Evolutionary conservation across 2,113 vertebrate species (phyloP).

Genomic region (Oplegnathus fasciatus): DNA sequence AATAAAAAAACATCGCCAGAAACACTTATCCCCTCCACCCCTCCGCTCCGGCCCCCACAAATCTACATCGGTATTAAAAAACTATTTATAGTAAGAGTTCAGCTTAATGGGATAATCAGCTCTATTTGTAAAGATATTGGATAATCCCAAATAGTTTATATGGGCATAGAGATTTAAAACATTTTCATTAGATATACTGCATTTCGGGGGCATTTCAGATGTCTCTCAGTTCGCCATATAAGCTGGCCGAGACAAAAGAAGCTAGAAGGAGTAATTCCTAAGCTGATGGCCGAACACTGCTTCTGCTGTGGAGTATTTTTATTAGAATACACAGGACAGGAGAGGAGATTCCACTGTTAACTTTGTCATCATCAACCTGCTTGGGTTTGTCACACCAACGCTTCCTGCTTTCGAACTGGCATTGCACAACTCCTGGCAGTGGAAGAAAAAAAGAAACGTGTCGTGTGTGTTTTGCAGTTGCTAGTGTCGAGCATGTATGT

Average conservation of each 20-base stretch:
- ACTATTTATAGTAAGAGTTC: slow-evolving; percentile 85
- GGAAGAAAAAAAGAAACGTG: not conserved
- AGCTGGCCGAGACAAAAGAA: slow-evolving; percentile 68
- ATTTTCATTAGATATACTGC: slow-evolving; percentile 81
- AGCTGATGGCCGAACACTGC: slow-evolving; percentile 44
- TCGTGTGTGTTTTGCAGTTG: not conserved
- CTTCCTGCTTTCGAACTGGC: slow-evolving; percentile 18
- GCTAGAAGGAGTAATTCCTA: slow-evolving; percentile 39
- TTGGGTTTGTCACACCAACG: not conserved
- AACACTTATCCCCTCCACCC: slow-evolving; percentile 81
- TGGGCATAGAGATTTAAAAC: slow-evolving; percentile 82
- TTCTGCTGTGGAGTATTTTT: slow-evolving; percentile 2
- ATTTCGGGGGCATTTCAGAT: slow-evolving; percentile 69
- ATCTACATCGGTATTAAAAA: slow-evolving; percentile 85
- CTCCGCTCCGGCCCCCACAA: slow-evolving; percentile 66
- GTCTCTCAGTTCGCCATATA: slow-evolving; percentile 63
- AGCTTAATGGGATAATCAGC: slow-evolving; percentile 87
- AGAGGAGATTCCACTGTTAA: slow-evolving; percentile 33
- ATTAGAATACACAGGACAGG: not conserved
- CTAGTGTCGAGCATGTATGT: not conserved
- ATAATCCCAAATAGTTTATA: slow-evolving; percentile 86
- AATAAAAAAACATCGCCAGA: slow-evolving; percentile 77
- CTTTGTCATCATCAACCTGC: slow-evolving; percentile 12
- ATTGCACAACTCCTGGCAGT: slow-evolving; percentile 10
- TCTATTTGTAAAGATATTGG: slow-evolving; percentile 86